Evolutionary conservation across 2,113 vertebrate species (phyloP), one percentile per base, ranked within the genome.

Genomic region (Sialia sialis): DNA sequence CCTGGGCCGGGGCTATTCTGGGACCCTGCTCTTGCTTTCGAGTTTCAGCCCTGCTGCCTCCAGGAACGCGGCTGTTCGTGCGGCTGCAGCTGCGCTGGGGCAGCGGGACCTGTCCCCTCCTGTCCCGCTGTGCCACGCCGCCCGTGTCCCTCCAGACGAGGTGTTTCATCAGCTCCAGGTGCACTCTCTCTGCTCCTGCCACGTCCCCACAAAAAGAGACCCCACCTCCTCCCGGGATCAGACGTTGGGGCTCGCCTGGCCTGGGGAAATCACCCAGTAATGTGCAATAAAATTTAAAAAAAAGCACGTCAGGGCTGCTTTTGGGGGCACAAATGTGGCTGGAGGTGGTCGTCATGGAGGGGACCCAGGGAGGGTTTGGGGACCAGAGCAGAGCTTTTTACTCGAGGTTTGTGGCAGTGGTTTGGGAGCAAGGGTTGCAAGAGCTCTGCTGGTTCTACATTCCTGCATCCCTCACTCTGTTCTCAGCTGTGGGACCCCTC

Each of bases 1-100:
- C 76, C 52, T 6, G 17, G 32, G 22, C 63, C 16, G 29, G 16
- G 54, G 36, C 58, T 97, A 59, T 91, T 95, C 62, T 94, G 2
- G 12, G 81, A 8, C 41, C 21, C 30, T 17, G 77, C 34, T 89
- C 84, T 91, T 66, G 81, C 94, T 97, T 97, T 95, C 62, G n/a
- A 92, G 93, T 96, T 94, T 95, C 95, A 91, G 84, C 80, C 70
- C 49, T 8, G 83, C 68, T 81, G 87, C 60, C 52, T 90, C 36
- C 90, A 63, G 83, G 68, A 82, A 49, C 2, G 0, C 0, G 51
- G 48, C 88, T 39, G 77, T 83, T 85, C 7, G 54, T 34, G 83
- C 0, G 23, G 51, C 49, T 38, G 51, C 92, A 94, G 87, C 90
- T 93, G 21, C 0, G 3, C 38, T 8, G 84, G 46, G 59, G 27